A percentile compares a stretch with the other conserved stretches of the same genome.
Conservation (phyloP, 2,888 invertebrate genomes). For the Temnothorax unifasciatus region DNA sequence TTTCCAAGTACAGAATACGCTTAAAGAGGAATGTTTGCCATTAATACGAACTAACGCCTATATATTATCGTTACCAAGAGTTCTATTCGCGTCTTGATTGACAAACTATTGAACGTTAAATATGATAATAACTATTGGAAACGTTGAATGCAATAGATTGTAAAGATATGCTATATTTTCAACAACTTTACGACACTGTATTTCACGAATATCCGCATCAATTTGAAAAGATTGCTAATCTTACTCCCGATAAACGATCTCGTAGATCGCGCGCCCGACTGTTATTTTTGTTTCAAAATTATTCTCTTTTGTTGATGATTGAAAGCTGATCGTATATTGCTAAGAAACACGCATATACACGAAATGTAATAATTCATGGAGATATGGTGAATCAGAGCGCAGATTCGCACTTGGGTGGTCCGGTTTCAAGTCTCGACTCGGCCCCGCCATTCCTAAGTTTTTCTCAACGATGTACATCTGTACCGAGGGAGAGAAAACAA, state of each 20-base stretch:
- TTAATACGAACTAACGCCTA: not conserved
- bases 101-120: not conserved
- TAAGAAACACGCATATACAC: not conserved
- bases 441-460: constrained; percentile 41
- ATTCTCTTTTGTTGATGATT: not conserved
- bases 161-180: not conserved
- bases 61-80: not conserved
- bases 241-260: not conserved
- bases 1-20: not conserved
- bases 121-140: not conserved
- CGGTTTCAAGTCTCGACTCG: constrained; percentile 11
- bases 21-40: not conserved
- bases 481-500: constrained; percentile 14
- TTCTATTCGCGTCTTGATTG: not conserved
- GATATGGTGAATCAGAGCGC: constrained; percentile 35
- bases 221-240: not conserved
- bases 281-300: not conserved
- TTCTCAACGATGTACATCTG: constrained; percentile 19
- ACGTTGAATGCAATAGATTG: not conserved
- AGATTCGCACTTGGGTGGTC: constrained; percentile 31
- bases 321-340: not conserved
- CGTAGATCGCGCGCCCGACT: not conserved
- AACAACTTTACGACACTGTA: not conserved
- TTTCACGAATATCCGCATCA: not conserved
- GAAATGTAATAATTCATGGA: constrained; percentile 20